Conservation (phyloP, 2,888 invertebrate genomes). For the Noctua janthina region DNA sequence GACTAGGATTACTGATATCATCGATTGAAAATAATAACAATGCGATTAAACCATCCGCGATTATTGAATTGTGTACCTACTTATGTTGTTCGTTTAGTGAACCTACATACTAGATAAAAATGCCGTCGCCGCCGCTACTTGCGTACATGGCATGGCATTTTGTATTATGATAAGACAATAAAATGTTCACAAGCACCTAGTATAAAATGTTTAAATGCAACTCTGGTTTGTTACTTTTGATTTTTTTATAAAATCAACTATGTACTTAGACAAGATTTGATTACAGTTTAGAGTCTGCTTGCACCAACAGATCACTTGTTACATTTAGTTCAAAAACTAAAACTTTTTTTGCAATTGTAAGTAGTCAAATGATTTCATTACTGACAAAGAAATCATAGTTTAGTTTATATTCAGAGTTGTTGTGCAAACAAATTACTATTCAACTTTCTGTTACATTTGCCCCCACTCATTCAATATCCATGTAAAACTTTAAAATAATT, state of each 20-base stretch:
- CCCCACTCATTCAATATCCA: not conserved
- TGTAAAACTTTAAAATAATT: not conserved
- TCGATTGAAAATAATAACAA: slow-evolving; percentile 30
- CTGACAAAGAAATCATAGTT: not conserved
- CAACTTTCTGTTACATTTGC: not conserved
- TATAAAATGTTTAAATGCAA: not conserved
- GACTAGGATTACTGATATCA: not conserved
- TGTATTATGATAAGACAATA: not conserved
- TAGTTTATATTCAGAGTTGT: not conserved
- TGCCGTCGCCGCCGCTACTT: not conserved
- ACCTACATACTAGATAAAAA: not conserved
- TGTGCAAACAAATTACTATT: not conserved
- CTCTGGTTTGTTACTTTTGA: not conserved
- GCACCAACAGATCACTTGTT: not conserved
- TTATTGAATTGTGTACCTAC: not conserved
- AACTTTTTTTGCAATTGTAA: not conserved
- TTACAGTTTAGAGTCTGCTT: not conserved
- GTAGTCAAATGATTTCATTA: not conserved
- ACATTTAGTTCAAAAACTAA: not conserved
- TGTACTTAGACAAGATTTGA: not conserved
- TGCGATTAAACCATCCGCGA: not conserved
- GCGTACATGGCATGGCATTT: not conserved
- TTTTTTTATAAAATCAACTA: not conserved
- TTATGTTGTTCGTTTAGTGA: not conserved
- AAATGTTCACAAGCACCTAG: not conserved